Conservation (phyloP, 2,113 vertebrate species). For the Pantherophis guttatus region DNA sequence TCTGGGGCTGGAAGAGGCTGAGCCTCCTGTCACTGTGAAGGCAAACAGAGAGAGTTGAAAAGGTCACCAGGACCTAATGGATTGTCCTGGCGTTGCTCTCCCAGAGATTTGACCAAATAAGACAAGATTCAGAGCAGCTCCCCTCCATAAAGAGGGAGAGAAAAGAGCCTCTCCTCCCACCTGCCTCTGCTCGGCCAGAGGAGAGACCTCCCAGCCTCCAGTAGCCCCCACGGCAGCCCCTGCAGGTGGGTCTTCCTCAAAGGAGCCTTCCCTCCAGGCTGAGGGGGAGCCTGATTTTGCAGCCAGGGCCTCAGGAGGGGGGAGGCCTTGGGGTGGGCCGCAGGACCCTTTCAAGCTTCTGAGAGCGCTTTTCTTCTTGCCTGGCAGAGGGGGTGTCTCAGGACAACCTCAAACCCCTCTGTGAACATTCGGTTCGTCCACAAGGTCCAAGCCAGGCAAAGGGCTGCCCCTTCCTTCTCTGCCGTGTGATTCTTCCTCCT, state of each 20-base stretch:
- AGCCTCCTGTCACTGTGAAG: neutral
- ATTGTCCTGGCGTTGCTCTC: accelerated
- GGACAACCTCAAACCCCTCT: neutral
- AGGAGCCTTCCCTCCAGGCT: neutral
- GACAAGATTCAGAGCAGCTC: neutral
- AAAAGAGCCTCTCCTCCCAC: neutral
- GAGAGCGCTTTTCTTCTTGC: neutral
- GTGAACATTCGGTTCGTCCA: neutral
- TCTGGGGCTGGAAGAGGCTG: accelerated
- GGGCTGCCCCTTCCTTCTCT: conserved; percentile 46
- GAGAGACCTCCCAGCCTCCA: neutral
- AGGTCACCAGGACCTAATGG: neutral
- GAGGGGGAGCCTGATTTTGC: neutral
- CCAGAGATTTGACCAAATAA: neutral
- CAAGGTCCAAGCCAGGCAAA: conserved; percentile 41
- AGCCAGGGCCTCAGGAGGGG: neutral
- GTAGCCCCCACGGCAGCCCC: no score
- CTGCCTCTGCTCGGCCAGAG: no score
- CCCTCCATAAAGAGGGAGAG: neutral
- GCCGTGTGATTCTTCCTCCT: conserved; percentile 53
- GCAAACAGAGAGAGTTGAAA: neutral
- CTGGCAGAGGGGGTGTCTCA: neutral
- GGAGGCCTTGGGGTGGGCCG: conserved; percentile 15
- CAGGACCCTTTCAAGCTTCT: neutral
- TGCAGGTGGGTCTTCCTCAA: neutral